Evolutionary conservation across 2,888 invertebrate genomes (phyloP).

Genomic region (Leptopterna dolabrata): DNA sequence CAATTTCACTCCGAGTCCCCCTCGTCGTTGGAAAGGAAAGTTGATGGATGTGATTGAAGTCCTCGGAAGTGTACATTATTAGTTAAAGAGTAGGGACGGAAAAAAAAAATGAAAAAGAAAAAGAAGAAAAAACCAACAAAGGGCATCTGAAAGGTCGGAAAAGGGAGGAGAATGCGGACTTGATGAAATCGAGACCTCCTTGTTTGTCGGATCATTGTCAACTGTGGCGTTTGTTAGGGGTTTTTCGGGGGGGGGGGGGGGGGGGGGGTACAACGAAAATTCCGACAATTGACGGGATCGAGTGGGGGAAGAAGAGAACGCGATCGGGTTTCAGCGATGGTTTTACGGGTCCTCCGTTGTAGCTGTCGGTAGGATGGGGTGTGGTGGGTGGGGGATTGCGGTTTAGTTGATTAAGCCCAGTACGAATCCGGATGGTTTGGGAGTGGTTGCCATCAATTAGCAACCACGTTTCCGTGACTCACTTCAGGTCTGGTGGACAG

Average conservation of each 20-base stretch:
- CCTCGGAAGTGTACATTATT: conserved; percentile 22
- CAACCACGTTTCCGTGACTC: background rate
- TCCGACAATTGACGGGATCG: background rate
- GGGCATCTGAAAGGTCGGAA: background rate
- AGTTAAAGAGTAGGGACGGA: background rate
- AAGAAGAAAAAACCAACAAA: background rate
- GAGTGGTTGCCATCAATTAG: background rate
- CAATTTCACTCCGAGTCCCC: background rate
- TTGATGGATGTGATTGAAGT: conserved; percentile 34
- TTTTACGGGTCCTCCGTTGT: background rate
- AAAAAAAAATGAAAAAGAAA: background rate
- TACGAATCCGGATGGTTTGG: background rate
- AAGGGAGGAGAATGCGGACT: background rate
- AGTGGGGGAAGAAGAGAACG: background rate
- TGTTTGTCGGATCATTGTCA: background rate
- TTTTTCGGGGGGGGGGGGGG: too few species aligned
- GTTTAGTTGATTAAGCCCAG: background rate
- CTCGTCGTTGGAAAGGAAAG: background rate
- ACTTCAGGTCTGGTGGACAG: background rate
- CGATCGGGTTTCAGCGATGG: background rate
- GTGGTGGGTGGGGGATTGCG: background rate
- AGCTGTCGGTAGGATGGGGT: background rate
- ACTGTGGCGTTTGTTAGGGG: background rate
- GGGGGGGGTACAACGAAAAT: background rate
- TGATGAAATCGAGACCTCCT: conserved; percentile 3